phyloP scores from a whole-genome alignment of 2,113 vertebrate species.

The Hystrix brachyura region DNA sequence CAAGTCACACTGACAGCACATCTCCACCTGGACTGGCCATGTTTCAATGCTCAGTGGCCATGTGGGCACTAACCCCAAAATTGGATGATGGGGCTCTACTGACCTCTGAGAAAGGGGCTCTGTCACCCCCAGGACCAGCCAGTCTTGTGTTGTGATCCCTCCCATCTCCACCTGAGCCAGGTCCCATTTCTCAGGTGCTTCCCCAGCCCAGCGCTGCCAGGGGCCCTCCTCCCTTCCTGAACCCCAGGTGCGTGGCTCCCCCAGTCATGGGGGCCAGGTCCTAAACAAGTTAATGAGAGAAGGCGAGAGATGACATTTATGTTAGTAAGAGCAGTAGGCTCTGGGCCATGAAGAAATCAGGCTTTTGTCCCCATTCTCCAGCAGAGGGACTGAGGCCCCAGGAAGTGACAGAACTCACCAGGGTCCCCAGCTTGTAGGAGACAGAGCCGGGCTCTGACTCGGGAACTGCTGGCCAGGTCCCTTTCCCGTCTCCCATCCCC shows the following conservation, averaged over 20 bases:
- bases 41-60: not conserved
- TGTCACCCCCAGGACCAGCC: rapidly evolving
- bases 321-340: not conserved
- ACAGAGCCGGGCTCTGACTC: not conserved
- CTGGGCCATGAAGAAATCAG: not conserved
- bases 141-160: not conserved
- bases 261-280: rapidly evolving
- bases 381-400: not conserved
- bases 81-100: not conserved
- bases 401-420: not conserved
- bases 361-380: not conserved
- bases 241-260: not conserved
- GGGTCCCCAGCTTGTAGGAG: not conserved
- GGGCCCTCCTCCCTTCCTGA: not conserved
- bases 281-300: not conserved
- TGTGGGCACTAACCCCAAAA: rapidly evolving
- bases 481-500: not conserved
- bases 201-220: not conserved
- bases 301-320: not conserved
- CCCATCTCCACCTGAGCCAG: not conserved
- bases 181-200: not conserved
- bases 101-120: not conserved
- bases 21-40: not conserved
- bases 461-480: not conserved
- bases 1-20: not conserved